Evolutionary conservation across 2,797 vertebrate species (phyloP).

Genomic region (Cossypha dichroa): DNA sequence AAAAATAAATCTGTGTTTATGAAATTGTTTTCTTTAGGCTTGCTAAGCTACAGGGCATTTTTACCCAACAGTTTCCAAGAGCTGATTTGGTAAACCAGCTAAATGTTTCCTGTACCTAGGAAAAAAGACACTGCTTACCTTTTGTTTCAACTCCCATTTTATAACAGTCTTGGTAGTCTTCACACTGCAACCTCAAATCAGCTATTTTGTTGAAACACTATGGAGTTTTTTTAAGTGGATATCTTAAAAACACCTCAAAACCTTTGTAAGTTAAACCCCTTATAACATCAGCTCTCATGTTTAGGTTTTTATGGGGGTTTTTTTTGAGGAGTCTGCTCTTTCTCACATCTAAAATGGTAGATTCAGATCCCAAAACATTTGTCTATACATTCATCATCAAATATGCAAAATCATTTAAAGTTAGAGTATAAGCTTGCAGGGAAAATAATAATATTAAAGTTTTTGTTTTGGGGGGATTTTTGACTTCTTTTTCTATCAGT

Average conservation of each 20-base stretch:
- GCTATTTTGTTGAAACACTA: neutral
- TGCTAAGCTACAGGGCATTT: neutral
- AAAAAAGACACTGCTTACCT: neutral
- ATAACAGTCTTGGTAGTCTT: neutral
- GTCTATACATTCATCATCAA: neutral
- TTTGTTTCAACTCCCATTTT: neutral
- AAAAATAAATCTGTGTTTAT: neutral
- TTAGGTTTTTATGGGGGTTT: neutral
- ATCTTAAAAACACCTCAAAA: neutral
- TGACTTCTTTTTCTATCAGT: neutral
- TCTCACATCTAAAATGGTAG: neutral
- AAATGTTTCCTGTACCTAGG: neutral
- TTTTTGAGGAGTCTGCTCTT: neutral
- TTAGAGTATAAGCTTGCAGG: neutral
- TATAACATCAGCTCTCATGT: neutral
- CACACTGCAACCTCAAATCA: neutral
- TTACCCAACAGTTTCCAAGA: neutral
- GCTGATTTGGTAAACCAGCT: neutral
- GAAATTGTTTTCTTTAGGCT: constrained; percentile 2
- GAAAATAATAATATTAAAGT: neutral
- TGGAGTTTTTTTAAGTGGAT: neutral
- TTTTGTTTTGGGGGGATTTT: neutral
- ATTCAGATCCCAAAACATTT: neutral
- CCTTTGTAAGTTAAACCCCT: neutral
- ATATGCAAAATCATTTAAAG: neutral